Evolutionary conservation across 2,113 vertebrate species (phyloP), one percentile per base, ranked within the genome.

Genomic region (Cariama cristata): DNA sequence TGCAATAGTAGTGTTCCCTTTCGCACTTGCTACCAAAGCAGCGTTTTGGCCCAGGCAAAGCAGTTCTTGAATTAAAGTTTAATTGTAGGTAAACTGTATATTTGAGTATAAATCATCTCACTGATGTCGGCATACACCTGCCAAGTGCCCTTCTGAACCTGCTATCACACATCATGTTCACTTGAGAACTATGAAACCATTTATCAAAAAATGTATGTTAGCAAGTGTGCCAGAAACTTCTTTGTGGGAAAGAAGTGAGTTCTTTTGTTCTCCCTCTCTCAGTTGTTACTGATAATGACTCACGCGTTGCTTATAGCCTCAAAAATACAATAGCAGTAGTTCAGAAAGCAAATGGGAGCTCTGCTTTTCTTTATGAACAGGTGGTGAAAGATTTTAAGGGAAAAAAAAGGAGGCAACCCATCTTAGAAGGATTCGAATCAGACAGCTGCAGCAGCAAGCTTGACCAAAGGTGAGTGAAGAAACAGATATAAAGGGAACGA

Each of bases 301-400:
- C 83, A 88, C 33, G 21, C 11, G 6, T 86, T 88, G 67, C 47
- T 90, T 92, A 18, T 22, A 82, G 73, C 69, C 49, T 79, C 12
- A 1, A 23, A 93, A 88, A 44, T 38, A 92, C 71, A 88, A 90
- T 59, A 76, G 58, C 56, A 56, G 72, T 40, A 49, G 49, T 72
- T 95, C 33, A 56, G 45, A 96, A 79, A 84, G 83, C 35, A 81
- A 81, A 72, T 32, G 44, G 30, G 76, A 92, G 33, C 67, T 80
- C 88, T 90, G 63, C 33, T 90, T 86, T 89, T 77, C 94, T 83
- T 95, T 92, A 94, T 96, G 88, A 95, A 24, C 50, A 59, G 53
- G 63, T 63, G 92, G 52, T 71, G 50, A 92, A 83, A 90, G 94
- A 66, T 83, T 77, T 59, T 50, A 50, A 58, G 50, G 63, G 42